Conservation (phyloP, 2,797 vertebrate genomes). For the Catostomus latipinnis region DNA sequence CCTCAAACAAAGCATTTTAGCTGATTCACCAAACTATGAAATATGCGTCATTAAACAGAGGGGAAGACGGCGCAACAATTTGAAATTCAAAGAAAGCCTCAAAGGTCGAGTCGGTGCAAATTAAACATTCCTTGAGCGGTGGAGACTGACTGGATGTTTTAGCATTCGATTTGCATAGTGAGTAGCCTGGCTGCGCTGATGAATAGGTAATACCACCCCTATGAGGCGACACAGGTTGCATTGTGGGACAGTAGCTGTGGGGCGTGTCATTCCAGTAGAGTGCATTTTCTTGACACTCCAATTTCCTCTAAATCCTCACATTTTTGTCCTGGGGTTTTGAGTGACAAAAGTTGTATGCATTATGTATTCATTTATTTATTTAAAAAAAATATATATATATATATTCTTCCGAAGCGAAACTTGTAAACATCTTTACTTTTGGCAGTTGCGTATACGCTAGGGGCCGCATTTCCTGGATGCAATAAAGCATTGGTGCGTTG, state of each 20-base stretch:
- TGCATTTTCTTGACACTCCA: slow-evolving; percentile 47
- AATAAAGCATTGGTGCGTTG: slow-evolving; percentile 25
- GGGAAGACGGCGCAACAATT: slow-evolving; percentile 19
- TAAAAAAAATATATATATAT: not conserved
- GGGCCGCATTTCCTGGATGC: slow-evolving; percentile 15
- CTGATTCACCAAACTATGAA: slow-evolving; percentile 28
- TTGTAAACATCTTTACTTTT: slow-evolving; percentile 39
- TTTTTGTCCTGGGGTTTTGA: slow-evolving; percentile 42
- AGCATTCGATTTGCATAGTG: slow-evolving; percentile 57
- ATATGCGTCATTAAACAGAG: slow-evolving; percentile 29
- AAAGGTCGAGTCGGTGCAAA: slow-evolving; percentile 16
- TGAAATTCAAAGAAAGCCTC: slow-evolving; percentile 30
- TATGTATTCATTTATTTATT: slow-evolving; percentile 14
- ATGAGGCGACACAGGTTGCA: slow-evolving; percentile 38
- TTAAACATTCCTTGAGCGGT: slow-evolving; percentile 39
- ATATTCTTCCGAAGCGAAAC: slow-evolving; percentile 57
- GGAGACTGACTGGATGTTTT: slow-evolving; percentile 52
- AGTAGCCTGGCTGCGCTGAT: slow-evolving; percentile 48
- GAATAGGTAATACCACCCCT: slow-evolving; percentile 53
- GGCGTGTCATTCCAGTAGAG: slow-evolving; percentile 51
- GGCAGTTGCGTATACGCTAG: slow-evolving; percentile 31
- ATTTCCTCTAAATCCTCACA: slow-evolving; percentile 49
- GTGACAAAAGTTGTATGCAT: slow-evolving; percentile 28
- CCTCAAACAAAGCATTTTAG: slow-evolving; percentile 38
- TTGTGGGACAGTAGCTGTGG: slow-evolving; percentile 36